These are phyloP conservation scores for Philotrypesis tridentata DNA, from an alignment of 1,140 invertebrate genomes.

Conservation along the genomic window DNA sequence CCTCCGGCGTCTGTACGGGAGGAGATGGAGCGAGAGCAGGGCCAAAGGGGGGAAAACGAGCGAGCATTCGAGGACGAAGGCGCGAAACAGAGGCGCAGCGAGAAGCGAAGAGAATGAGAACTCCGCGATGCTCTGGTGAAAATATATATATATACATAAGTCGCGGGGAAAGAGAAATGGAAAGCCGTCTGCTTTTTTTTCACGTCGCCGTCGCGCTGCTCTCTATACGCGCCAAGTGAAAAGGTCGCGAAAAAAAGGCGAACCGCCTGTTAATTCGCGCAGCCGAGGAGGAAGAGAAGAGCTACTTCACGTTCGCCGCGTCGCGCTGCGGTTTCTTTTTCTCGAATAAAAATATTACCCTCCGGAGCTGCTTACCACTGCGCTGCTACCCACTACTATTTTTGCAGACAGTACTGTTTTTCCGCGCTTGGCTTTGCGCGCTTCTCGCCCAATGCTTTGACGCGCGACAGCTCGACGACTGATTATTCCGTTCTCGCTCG, in stretches of 20 bases:
- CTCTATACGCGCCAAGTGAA: background rate
- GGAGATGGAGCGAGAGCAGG: background rate
- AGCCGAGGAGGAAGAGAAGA: background rate
- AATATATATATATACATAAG: too few relatives aligned
- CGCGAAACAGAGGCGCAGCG: background rate
- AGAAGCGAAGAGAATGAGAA: background rate
- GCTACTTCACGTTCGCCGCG: background rate
- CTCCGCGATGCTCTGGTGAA: too few relatives aligned
- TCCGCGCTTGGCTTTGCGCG: background rate
- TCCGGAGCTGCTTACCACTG: background rate
- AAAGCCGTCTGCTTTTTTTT: background rate
- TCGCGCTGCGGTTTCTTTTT: background rate
- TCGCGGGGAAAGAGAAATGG: slow-evolving; percentile 6
- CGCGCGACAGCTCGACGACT: too few relatives aligned
- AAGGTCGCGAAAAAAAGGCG: background rate
- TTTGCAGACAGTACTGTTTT: background rate
- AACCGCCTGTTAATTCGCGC: slow-evolving; percentile 12
- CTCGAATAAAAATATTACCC: background rate
- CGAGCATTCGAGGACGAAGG: slow-evolving; percentile 1
- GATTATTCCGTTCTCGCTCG: background rate
- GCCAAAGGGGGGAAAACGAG: background rate
- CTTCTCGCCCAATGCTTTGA: background rate
- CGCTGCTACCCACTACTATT: background rate
- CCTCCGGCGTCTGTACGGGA: background rate
- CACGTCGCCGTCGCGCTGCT: background rate